Evolutionary conservation across 1,140 invertebrate species (phyloP).

Genomic region (Scylla paramamosain): DNA sequence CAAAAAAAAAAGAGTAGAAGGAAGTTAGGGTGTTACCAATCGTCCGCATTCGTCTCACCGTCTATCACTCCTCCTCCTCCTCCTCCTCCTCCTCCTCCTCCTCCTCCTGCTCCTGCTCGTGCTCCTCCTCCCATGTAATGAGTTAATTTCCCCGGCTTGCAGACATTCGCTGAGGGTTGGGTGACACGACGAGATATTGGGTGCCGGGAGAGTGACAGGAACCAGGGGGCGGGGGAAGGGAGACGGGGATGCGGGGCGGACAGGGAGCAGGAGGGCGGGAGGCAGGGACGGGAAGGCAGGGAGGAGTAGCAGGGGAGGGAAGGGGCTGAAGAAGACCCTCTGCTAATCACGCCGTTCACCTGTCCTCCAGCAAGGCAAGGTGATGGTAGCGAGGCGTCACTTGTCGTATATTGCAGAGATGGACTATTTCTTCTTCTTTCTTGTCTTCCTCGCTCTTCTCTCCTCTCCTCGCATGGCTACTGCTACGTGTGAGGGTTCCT

Average conservation of each 20-base stretch:
- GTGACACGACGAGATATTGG: conserved; percentile 52
- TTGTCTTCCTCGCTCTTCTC: not conserved
- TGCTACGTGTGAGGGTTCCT: not conserved
- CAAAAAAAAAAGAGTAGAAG: not conserved
- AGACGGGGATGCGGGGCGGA: not conserved
- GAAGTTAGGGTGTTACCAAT: conserved; percentile 4
- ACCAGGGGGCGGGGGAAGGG: not conserved
- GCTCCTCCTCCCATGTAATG: conserved; percentile 23
- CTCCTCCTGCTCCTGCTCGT: no score
- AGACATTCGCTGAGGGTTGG: not conserved
- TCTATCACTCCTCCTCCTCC: not conserved
- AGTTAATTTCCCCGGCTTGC: conserved; percentile 42
- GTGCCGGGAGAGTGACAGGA: conserved; percentile 24
- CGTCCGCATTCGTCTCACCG: conserved; percentile 29
- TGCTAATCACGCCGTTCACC: conserved; percentile 3
- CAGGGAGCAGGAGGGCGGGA: not conserved
- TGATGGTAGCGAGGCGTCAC: not conserved
- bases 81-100: conserved; percentile 19
- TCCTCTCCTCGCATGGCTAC: not conserved
- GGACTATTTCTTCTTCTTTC: not conserved
- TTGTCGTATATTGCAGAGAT: not conserved
- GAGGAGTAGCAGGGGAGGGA: not conserved
- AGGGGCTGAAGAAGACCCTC: conserved; percentile 8
- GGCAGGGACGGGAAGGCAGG: not conserved
- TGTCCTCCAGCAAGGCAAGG: not conserved